Percentiles rank a stretch among this genome's conserved stretches.
Conservation (phyloP, 2,797 vertebrate species). For the Decapterus maruadsi region DNA sequence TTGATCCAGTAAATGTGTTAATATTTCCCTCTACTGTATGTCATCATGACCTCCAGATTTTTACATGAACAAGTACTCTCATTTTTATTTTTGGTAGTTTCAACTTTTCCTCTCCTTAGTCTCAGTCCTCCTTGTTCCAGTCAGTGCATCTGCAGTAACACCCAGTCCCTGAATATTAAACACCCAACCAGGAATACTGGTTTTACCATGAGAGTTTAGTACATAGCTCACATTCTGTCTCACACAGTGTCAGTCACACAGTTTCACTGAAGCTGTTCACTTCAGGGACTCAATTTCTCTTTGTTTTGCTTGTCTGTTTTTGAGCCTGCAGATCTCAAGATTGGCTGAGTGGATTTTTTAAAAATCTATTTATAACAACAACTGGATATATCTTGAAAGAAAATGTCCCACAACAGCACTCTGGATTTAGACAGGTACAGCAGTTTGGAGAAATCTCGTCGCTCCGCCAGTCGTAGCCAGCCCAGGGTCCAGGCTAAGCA, state of each 20-base stretch:
- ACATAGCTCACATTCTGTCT: constrained; percentile 82
- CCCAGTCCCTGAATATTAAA: constrained; percentile 54
- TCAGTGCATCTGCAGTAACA: constrained; percentile 42
- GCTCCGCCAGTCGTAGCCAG: constrained; percentile 65
- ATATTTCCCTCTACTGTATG: neutral
- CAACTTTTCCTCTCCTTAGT: constrained; percentile 9
- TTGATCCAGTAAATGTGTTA: neutral
- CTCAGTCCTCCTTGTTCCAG: constrained; percentile 32
- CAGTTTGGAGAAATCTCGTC: constrained; percentile 70
- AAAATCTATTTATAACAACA: constrained; percentile 2
- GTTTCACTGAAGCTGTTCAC: constrained; percentile 81
- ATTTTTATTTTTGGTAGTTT: constrained; percentile 7
- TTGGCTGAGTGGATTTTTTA: constrained; percentile 16
- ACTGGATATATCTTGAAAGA: neutral
- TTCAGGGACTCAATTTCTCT: constrained; percentile 19
- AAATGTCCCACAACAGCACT: constrained; percentile 78
- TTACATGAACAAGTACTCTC: neutral
- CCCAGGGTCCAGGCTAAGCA: constrained; percentile 50
- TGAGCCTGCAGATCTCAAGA: neutral
- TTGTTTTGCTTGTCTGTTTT: neutral
- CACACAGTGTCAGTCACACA: constrained; percentile 61
- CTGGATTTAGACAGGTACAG: constrained; percentile 78
- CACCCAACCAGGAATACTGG: constrained; percentile 81
- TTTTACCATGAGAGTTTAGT: constrained; percentile 70
- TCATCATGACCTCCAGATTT: neutral